Base-by-base conservation (phyloP, 1,140 invertebrate species). In the Zophobas morio region DNA sequence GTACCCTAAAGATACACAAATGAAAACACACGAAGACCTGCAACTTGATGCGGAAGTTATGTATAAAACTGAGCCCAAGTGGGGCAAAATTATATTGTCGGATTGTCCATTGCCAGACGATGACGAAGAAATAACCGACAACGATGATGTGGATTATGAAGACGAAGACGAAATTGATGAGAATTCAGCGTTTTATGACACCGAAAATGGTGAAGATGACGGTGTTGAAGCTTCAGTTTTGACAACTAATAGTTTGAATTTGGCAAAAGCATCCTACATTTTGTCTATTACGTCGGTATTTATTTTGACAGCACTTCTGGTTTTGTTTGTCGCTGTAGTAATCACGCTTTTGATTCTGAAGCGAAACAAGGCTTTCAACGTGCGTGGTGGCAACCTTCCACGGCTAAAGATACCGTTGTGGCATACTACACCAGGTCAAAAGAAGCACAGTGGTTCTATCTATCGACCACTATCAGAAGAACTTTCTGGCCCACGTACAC, bases 231-330 rank as follows among this genome's bases (percentile, higher is more conserved):
- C 56, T 8, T 34, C 40, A 1, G 35, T 74, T 1, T 33, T 39
- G 2, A 56, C 35, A 60, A 76, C 71, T 51, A 78, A 6, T 49
- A 74, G 76, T 39, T 76, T 78, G 32, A 78, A 76, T 35, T 70
- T 82, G 20, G 77, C 81, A 8, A 74, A 75, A 60, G 79, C 78
- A 4, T 78, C 81, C 2, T 81, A 82, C 60, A 83, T 84, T 51
- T 73, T 85, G 40, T 88, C 87, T 57, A 79, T 82, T 1, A 87
- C 86, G 1, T 85, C 87, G 70, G 88, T 87, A 42, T 86, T 87
- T 53, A 82, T 87, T 78, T 83, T 85, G 32, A 87, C 86, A 6
- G 88, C 88, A 75, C 84, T 89, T 20, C 85, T 84, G 81, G 89
- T 88, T 20, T 81, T 85, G 6, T 74, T 83, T 33, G 76, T 81